These are phyloP conservation scores for Poeciliopsis retropinna DNA, from an alignment of 2,113 vertebrate genomes.

Conservation along the genomic window DNA sequence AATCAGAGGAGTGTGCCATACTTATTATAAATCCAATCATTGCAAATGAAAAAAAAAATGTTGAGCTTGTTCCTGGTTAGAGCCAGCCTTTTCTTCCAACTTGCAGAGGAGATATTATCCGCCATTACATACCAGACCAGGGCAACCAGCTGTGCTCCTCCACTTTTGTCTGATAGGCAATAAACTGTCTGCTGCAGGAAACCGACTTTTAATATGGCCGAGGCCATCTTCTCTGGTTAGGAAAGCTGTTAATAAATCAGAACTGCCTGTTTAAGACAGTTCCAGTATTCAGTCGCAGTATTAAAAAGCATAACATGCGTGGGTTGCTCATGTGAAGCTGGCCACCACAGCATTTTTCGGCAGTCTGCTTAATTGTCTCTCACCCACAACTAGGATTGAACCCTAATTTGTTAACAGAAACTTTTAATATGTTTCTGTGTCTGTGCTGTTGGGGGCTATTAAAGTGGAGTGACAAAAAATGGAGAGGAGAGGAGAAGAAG, in stretches of 20 bases:
- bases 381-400: constrained; percentile 24
- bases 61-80: constrained; percentile 29
- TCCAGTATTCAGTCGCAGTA: constrained; percentile 22
- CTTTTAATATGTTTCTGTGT: constrained; percentile 68
- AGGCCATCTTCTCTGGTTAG: background rate
- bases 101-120: constrained; percentile 49
- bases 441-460: constrained; percentile 41
- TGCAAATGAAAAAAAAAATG: constrained; percentile 29
- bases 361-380: constrained; percentile 43
- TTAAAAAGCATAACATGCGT: constrained; percentile 8
- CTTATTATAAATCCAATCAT: constrained; percentile 28
- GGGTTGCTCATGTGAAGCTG: constrained; percentile 26
- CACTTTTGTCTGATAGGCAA: background rate
- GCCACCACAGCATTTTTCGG: constrained; percentile 32
- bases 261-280: constrained; percentile 9
- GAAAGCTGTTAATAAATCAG: constrained; percentile 17
- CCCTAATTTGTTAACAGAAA: constrained; percentile 63
- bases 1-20: constrained; percentile 11
- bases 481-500: constrained; percentile 22
- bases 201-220: background rate
- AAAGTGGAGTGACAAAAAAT: constrained; percentile 45
- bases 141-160: background rate
- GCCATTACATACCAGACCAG: constrained; percentile 42
- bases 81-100: constrained; percentile 39
- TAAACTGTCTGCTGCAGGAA: background rate